Evolutionary conservation across 2,888 invertebrate species (phyloP), one percentile per base, ranked within the genome.

Genomic region (Amphipoea lucens): DNA sequence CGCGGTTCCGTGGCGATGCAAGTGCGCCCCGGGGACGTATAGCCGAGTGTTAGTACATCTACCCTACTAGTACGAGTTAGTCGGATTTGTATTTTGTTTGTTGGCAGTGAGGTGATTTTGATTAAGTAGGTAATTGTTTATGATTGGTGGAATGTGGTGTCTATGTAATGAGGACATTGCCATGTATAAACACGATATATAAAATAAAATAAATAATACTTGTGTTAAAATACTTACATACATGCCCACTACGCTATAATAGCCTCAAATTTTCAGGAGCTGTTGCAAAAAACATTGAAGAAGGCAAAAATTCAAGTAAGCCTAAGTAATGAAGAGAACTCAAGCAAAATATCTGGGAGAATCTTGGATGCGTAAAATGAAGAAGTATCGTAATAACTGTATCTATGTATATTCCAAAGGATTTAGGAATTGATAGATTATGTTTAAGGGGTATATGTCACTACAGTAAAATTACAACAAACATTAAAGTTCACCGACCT

Each of bases 11-110:
- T 84, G 88, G 86, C 83, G 45, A 78, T 85, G 80, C 85, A 81
- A 90, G 88, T 85, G 84, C 89, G 85, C 91, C 90, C 91, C 23
- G 4, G 90, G 90, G 92, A 89, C 80, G 74, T 78, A 86, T 90
- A 87, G 83, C 78, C 78, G 76, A 83, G 63, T 78, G 83, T 77
- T 85, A 79, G 81, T 87, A 83, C 74, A 76, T 81, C 76, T 87
- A 88, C 84, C 90, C 88, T 78, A 86, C 84, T 51, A 87, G 74
- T 87, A 79, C 76, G 36, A 84, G 72, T 86, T 76, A 82, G 83
- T 60, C 65, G 70, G 74, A 82, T 83, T 84, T 89, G 74, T 89
- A 80, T 86, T 85, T 86, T 80, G 83, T 83, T 78, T 62, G 66
- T 76, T 14, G 51, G 48, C 23, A 69, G 75, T 76, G 51, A 82